phyloP scores from a whole-genome alignment of 2,888 invertebrate genomes.

The Sycophila texana region DNA sequence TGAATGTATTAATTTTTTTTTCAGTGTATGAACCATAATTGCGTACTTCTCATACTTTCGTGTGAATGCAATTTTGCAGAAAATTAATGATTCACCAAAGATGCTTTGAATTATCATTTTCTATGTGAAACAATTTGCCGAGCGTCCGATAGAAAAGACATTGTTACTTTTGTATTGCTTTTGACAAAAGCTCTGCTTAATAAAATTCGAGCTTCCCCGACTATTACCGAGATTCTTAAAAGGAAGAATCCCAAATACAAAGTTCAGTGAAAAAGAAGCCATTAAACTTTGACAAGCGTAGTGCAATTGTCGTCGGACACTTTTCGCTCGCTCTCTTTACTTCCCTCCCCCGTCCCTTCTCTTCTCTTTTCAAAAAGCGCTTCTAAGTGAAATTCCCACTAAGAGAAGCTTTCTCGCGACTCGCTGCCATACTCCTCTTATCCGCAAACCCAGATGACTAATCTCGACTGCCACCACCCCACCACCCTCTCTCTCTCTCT shows the following conservation, averaged over 20 bases:
- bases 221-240: constrained; percentile 9
- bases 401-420: constrained; percentile 43
- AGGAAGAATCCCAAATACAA: constrained; percentile 33
- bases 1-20: no score
- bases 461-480: constrained; percentile 27
- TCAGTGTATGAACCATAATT: no score
- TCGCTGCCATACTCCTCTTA: constrained; percentile 22
- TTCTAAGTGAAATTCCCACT: constrained; percentile 51
- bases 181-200: constrained; percentile 28
- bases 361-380: constrained; percentile 33
- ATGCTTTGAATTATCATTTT: background rate
- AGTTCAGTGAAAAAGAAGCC: constrained; percentile 41
- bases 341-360: background rate
- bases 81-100: background rate
- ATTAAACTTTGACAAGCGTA: constrained; percentile 54
- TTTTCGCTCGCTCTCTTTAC: constrained; percentile 39
- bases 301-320: constrained; percentile 50
- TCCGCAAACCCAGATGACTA: constrained; percentile 48
- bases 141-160: background rate
- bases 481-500: constrained; percentile 9
- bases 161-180: background rate
- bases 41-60: no score
- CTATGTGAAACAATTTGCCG: background rate
- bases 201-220: constrained; percentile 9
- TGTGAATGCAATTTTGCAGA: no score